Conservation (phyloP, 1,140 invertebrate species). For the Leptonema lineaticorne region DNA sequence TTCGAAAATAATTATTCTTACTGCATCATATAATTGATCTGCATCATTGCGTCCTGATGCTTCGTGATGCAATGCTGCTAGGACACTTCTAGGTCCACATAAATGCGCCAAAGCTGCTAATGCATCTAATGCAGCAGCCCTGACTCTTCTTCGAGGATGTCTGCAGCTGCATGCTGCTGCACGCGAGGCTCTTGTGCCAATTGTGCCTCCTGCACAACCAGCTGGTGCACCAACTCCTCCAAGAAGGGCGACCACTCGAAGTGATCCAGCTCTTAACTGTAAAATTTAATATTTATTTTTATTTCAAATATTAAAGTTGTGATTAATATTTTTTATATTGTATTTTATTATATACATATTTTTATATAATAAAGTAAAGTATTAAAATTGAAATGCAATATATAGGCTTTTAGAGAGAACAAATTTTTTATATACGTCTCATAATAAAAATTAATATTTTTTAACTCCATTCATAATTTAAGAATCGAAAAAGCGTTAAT, state of each 20-base stretch:
- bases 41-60: slow-evolving; percentile 50
- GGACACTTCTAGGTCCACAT: slow-evolving; percentile 57
- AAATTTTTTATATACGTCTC: too few species aligned
- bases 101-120: slow-evolving; percentile 76
- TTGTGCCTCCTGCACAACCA: slow-evolving; percentile 80
- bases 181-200: slow-evolving; percentile 62
- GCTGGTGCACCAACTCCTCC: slow-evolving; percentile 62
- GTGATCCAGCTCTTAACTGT: slow-evolving; percentile 73
- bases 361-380: too few species aligned
- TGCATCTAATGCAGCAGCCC: slow-evolving; percentile 79
- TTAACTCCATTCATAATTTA: too few species aligned
- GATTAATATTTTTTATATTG: too few species aligned
- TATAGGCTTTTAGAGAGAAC: too few species aligned
- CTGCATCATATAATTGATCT: slow-evolving; percentile 54
- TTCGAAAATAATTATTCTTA: slow-evolving; percentile 44
- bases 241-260: slow-evolving; percentile 72
- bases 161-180: slow-evolving; percentile 60
- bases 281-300: too few species aligned
- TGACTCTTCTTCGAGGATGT: slow-evolving; percentile 65
- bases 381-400: too few species aligned
- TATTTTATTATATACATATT: too few species aligned
- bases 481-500: too few species aligned
- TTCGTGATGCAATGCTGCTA: slow-evolving; percentile 54
- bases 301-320: too few species aligned
- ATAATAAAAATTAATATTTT: too few species aligned